Evolutionary conservation across 2,113 vertebrate species (phyloP), one percentile per base, ranked within the genome.

Genomic region (Melanostigma gelatinosum): DNA sequence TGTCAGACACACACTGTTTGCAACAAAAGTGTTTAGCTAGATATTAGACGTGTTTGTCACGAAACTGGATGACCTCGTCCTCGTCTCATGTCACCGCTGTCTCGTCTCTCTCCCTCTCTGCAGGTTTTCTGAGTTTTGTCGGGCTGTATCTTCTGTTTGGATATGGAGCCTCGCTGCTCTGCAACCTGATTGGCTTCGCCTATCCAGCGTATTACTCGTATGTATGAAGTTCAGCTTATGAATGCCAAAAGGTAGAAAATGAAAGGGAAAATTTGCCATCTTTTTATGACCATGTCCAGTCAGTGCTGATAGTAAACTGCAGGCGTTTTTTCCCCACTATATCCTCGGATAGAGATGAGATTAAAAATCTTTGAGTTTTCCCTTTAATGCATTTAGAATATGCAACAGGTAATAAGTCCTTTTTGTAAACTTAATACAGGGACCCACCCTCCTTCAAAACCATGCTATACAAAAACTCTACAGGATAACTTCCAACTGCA

Each of bases 181-280:
- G 97, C 94, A 98, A 98, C 88, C 86, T 97, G 84, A 97, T 99
- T 38, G 97, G 98, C 75, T 99, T 99, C 65, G 60, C 66, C 22
- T 99, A 99, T 86, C 98, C 98, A 0, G 97, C 98, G 0, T 99
- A 98, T 40, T 93, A 94, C 70, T 99, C 97, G 98, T 99, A 94
- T 93, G 98, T 98, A 90, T 82, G 15, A 69, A 3, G 0, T 58
- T 34, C 6, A 10, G 1, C 8, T 42, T 0, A 36, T 16, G 62
- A 72, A 40, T 2, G 0, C 16, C 3, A 18, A 29, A 29, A 29
- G 29, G 22, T 22, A 27, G 3, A 54, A 16, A 55, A 44, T 27
- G 1, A 57, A 57, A 57, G 54, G 54, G 24, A 11, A 57, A 13
- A 12, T 57, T 8, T 11, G 13, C 22, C 22, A 24, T 1, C 54